Base-by-base conservation (phyloP, 2,888 invertebrate species). In the Salpingus planirostris region DNA sequence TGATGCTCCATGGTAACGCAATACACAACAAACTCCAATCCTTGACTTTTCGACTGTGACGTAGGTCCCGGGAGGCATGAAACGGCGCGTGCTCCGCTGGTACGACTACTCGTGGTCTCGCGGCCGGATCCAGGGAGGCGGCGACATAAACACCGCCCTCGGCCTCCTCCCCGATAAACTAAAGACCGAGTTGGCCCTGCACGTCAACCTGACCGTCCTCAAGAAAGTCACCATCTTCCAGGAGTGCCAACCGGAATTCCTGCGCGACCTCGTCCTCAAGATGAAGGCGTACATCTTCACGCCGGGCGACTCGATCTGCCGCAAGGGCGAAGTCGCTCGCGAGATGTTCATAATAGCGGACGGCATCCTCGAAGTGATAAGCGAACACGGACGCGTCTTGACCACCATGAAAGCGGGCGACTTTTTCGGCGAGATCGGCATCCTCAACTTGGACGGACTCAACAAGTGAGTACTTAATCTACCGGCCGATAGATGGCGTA, bases 261-360 rank as follows among this genome's bases (percentile, higher is more conserved):
- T 96, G 3, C 91, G 95, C 62, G 95, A 96, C 64, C 74, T 96
- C 47, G 95, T 96, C 41, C 73, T 96, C 44, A 96, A 96, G 70
- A 96, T 96, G 95, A 89, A 89, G 67, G 93, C 95, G 4, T 95
- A 91, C 64, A 96, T 96, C 62, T 96, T 96, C 66, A 96, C 95
- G 13, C 95, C 95, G 0, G 95, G 95, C 12, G 95, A 96, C 65
- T 85, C 93, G 38, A 93, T 96, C 58, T 95, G 95, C 60, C 77
- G 95, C 21, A 90, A 93, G 68, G 95, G 90, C 52, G 67, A 65
- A 43, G 80, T 53, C 84, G 95, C 95, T 1, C 71, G 95, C 42
- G 95, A 96, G 67, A 96, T 96, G 95, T 96, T 95, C 60, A 96
- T 96, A 52, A 95, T 96, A 58, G 95, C 95, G 3, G 95, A 95